phyloP scores from a whole-genome alignment of 35 echinoderm and acorn worm species.

The Eucidaris tribuloides region DNA sequence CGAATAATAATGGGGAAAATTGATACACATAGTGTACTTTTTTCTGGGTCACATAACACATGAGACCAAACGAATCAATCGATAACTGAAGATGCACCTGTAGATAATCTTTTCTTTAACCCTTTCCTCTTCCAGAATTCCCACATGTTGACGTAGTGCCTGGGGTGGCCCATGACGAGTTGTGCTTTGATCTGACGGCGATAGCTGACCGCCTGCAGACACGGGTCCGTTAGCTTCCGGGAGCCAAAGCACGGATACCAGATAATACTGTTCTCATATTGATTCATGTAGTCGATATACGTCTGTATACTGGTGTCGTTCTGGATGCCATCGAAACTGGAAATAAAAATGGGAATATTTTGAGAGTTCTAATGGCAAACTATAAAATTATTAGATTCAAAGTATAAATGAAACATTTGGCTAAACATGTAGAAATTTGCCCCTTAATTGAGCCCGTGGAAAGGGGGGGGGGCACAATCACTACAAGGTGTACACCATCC shows the following conservation, averaged over 20 bases:
- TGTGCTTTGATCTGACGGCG: not conserved
- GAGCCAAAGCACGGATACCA: constrained; percentile 34
- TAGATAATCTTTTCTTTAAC: constrained; percentile 28
- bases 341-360: not conserved
- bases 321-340: constrained; percentile 13
- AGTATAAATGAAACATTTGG: not conserved
- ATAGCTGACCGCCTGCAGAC: constrained; percentile 6
- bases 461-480: no score
- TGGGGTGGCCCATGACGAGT: constrained; percentile 16
- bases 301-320: not conserved
- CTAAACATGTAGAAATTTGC: not conserved
- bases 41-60: no score
- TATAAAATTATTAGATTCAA: not conserved
- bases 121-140: constrained; percentile 37
- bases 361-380: not conserved
- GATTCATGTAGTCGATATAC: constrained; percentile 9
- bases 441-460: not conserved
- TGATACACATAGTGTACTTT: no score
- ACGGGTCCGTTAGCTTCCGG: not conserved
- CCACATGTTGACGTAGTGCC: constrained; percentile 17
- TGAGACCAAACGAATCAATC: no score
- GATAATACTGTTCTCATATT: constrained; percentile 17
- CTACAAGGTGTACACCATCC: no score
- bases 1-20: no score
- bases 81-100: constrained; percentile 10